Base-by-base conservation (phyloP, 2,113 vertebrate genomes). In the Gulo gulo region DNA sequence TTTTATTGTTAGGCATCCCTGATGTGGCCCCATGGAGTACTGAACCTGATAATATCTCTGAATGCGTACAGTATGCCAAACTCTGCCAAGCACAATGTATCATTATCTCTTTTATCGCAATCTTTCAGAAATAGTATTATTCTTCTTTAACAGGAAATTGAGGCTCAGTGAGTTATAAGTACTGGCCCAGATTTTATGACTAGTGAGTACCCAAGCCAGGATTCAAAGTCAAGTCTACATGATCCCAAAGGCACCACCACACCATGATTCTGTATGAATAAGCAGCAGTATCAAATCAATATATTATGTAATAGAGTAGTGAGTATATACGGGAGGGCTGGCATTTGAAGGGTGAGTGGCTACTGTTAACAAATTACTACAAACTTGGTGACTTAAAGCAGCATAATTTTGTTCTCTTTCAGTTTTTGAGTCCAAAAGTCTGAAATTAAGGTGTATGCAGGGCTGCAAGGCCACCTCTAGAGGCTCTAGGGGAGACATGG, bases 121-220 rank as follows among this genome's bases (percentile, higher is more conserved):
- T 24, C 81, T 42, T 95, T n/a, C 7, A 91, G 94, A 95, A 85
- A 29, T 92, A 94, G 10, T 87, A 36, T 55, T 93, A 52, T 92
- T 29, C 4, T 81, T 65, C 80, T 76, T 63, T 91, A 81, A 79
- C 21, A 79, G 45, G 87, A 83, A 84, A 84, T 24, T 80, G 91
- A 92, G 42, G 6, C 45, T 86, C 76, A 91, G 34, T 90, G 76
- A 84, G 18, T 79, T 86, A 21, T 55, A 94, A 96, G 39, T 71
- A 31, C 24, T 69, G 91, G 29, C 34, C 47, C 52, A 93, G 3
- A 82, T 65, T 87, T 90, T 79, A 31, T 47, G 2, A 63, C 14
- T 69, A 59, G 50, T 65, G 26, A 92, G 12, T 65, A 15, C 23
- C 15, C 24, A 2, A 88, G 14, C 31, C 78, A n/a, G 14, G 42